Evolutionary conservation across 2,113 vertebrate species (phyloP).

Genomic region (Pedetes capensis): DNA sequence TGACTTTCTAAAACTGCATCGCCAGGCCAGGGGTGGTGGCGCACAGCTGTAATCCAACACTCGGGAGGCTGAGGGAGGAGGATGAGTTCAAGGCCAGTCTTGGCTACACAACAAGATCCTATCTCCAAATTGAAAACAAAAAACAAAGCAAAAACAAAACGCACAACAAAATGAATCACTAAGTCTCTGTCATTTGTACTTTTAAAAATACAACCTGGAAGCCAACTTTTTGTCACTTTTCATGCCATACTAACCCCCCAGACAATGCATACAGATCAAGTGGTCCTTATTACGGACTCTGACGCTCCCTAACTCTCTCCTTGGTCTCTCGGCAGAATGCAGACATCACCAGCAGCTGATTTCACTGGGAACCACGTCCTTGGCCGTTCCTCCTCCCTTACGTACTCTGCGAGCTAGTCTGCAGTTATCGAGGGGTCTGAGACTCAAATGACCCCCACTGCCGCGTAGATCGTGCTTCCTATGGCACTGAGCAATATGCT

Average conservation of each 20-base stretch:
- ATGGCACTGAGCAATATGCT: fast-evolving
- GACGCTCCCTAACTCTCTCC: neutral
- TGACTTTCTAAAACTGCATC: neutral
- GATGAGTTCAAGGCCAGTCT: no score
- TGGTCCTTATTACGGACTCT: neutral
- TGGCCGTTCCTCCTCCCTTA: neutral
- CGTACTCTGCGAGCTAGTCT: neutral
- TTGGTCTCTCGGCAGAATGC: neutral
- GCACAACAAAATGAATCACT: neutral
- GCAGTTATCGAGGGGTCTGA: neutral
- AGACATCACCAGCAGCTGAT: neutral
- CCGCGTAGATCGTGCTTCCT: no score
- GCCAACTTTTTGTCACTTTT: neutral
- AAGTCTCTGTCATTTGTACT: conserved; percentile 12
- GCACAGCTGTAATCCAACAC: neutral
- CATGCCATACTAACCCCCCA: neutral
- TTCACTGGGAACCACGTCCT: neutral
- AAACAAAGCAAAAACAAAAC: no score
- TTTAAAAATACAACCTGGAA: neutral
- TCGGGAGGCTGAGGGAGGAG: neutral
- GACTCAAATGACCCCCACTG: neutral
- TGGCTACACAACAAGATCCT: neutral
- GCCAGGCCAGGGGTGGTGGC: neutral
- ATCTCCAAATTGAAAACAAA: neutral
- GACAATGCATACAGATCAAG: neutral